These are phyloP conservation scores for Ectemnius cavifrons DNA, from an alignment of 2,888 invertebrate species.

Conservation along the genomic window DNA sequence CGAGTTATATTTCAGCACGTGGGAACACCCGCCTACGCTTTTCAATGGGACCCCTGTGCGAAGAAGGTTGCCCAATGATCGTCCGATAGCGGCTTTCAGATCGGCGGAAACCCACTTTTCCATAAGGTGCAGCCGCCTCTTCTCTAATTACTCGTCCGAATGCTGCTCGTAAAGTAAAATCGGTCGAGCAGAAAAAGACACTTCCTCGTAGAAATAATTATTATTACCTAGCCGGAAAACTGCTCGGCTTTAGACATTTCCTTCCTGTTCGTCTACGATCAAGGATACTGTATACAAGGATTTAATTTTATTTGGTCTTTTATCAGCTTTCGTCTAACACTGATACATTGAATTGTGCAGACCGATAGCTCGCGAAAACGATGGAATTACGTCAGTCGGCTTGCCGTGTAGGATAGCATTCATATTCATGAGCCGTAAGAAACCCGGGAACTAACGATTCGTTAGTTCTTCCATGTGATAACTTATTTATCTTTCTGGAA, in stretches of 20 bases:
- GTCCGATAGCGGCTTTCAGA: constrained; percentile 71
- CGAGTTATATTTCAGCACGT: constrained; percentile 76
- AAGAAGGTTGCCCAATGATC: constrained; percentile 76
- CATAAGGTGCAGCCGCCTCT: constrained; percentile 64
- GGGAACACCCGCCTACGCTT: constrained; percentile 69
- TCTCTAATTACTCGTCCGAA: constrained; percentile 60
- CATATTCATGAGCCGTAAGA: constrained; percentile 71
- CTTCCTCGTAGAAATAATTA: constrained; percentile 15
- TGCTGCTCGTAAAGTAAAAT: constrained; percentile 46
- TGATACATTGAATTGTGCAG: too few species aligned
- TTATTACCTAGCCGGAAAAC: constrained; percentile 12
- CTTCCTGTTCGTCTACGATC: too few species aligned
- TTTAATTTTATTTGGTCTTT: too few species aligned
- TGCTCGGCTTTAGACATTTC: too few species aligned
- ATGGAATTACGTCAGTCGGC: too few species aligned
- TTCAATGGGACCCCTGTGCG: constrained; percentile 71
- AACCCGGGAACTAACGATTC: constrained; percentile 68
- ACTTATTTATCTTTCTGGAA: constrained; percentile 73
- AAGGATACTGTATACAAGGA: too few species aligned
- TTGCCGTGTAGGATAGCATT: constrained; percentile 30
- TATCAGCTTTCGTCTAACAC: too few species aligned
- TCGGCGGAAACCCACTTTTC: constrained; percentile 76
- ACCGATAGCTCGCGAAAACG: too few species aligned
- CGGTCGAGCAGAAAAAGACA: constrained; percentile 5
- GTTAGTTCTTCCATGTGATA: constrained; percentile 70